These are phyloP conservation scores for Equus przewalskii DNA, from an alignment of 2,113 vertebrate genomes.

Conservation along the genomic window DNA sequence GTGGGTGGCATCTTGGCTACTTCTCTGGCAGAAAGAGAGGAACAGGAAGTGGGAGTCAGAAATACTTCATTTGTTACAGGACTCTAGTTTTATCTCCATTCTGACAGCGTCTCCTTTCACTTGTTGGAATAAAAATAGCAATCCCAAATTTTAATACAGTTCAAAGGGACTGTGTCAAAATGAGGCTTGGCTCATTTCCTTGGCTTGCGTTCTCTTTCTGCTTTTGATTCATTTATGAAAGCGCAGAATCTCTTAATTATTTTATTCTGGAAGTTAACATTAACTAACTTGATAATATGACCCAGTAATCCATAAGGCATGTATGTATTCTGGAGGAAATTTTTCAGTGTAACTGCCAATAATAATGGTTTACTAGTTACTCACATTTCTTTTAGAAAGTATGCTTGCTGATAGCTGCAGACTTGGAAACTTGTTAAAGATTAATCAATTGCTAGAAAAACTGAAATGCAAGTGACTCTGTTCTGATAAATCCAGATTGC, in stretches of 20 bases:
- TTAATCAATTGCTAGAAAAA: constrained; percentile 24
- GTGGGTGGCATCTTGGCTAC: background rate
- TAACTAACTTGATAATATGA: background rate
- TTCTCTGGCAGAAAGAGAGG: background rate
- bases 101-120: background rate
- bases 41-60: background rate
- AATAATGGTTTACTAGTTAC: background rate
- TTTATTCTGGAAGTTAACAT: constrained; percentile 39
- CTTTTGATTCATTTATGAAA: constrained; percentile 19
- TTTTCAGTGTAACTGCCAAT: background rate
- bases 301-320: background rate
- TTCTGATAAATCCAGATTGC: background rate
- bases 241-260: constrained; percentile 20
- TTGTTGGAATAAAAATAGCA: constrained; percentile 50
- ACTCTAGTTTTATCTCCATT: background rate
- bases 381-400: constrained; percentile 5
- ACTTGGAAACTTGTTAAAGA: constrained; percentile 2
- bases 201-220: background rate
- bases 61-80: background rate
- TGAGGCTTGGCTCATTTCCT: background rate
- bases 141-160: constrained; percentile 36
- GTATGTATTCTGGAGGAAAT: background rate
- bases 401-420: background rate
- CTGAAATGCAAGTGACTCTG: background rate
- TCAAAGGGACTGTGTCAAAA: constrained; percentile 56